Base-by-base conservation (phyloP, 1,140 invertebrate genomes). In the Cydia pomonella region DNA sequence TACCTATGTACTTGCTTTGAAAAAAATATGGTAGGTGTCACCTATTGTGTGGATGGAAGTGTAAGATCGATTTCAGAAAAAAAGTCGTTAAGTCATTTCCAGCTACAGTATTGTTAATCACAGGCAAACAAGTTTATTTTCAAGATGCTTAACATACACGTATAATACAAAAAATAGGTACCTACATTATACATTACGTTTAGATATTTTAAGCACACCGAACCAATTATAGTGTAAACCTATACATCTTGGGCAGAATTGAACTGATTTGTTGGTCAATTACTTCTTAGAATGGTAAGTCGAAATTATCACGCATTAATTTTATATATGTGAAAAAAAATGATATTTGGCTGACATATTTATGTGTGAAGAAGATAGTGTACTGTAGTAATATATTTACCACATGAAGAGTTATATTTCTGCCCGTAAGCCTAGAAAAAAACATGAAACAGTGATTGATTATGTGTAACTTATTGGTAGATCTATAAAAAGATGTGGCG, bases 341-440 rank as follows among this genome's bases (percentile, higher is more conserved):
- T 33, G 5, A 33, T 33, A 33, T 29, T 1, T 29, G 27, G 6
- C 27, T 29, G 6, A 6, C 9, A 38, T 33, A 44, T 44, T 44
- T 13, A 2, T 13, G 12, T 13, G 13, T 44, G 13, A 16, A 23
- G 18, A 23, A 23, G 18, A 23, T 59, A 21, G 16, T 18, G 18
- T n/a, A 73, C 10, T 18, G 2, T 33, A 18, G 79, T 10, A 77
- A 78, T 12, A 44, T 44, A 44, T 44, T 83, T 82, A 84, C 86
- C 84, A 66, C 86, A 86, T 53, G 85, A 82, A 23, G 73, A 71
- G 72, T 88, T 88, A 16, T 79, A 33, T 72, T 80, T 83, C 25
- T 78, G 66, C 69, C 78, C 84, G 13, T 74, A 13, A 72, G 76
- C 77, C 80, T 66, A 59, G 73, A 63, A 59, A 79, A 75, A 80